phyloP scores from a whole-genome alignment of 2,888 invertebrate species.

The Charanyca ferruginea region DNA sequence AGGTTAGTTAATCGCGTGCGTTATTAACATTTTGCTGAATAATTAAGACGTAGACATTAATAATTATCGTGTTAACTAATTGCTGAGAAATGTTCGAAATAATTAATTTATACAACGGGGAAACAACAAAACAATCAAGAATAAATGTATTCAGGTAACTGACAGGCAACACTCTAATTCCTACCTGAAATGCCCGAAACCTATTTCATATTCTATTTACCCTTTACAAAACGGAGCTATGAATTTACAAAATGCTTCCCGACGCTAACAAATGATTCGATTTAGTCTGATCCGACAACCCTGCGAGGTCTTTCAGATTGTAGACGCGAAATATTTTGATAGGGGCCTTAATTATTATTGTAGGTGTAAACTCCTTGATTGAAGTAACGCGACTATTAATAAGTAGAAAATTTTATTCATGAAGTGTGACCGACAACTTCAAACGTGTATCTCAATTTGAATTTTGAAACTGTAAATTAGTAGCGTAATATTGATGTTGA shows the following conservation, averaged over 20 bases:
- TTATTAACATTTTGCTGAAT: background rate
- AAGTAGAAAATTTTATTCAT: conserved; percentile 49
- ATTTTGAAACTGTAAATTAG: conserved; percentile 50
- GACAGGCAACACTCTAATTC: conserved; percentile 44
- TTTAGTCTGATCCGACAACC: conserved; percentile 46
- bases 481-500: conserved; percentile 50
- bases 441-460: conserved; percentile 49
- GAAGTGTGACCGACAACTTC: conserved; percentile 52
- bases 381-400: conserved; percentile 42
- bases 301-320: conserved; percentile 66
- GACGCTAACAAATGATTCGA: conserved; percentile 64
- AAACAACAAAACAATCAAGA: conserved; percentile 21
- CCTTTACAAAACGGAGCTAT: conserved; percentile 45
- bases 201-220: conserved; percentile 45
- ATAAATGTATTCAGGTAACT: conserved; percentile 30
- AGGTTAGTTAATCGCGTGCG: background rate
- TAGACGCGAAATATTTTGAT: conserved; percentile 72
- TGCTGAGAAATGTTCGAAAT: background rate
- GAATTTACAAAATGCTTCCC: conserved; percentile 53
- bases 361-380: conserved; percentile 66
- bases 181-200: conserved; percentile 24
- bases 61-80: background rate
- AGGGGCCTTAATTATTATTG: conserved; percentile 78
- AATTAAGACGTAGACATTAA: background rate
- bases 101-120: background rate